Evolutionary conservation across 2,888 invertebrate species (phyloP).

Genomic region (Melanophora roralis): DNA sequence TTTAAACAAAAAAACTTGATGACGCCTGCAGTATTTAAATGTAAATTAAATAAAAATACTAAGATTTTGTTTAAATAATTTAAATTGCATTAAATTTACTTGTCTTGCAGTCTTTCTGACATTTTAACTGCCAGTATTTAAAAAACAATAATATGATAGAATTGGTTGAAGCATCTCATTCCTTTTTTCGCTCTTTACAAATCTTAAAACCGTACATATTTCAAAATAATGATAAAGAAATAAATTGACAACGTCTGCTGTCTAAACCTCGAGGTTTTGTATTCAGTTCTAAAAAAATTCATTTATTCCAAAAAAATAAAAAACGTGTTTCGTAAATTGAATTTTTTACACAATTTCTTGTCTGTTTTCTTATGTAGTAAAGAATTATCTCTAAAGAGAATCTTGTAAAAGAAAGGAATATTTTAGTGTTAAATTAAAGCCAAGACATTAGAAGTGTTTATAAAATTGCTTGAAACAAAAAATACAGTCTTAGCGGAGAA

Average conservation of each 20-base stretch:
- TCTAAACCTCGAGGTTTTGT: neutral
- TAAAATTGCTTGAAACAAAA: neutral
- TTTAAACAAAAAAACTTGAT: constrained; percentile 10
- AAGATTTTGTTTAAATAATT: neutral
- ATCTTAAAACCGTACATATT: neutral
- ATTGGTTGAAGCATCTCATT: neutral
- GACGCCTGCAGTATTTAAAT: neutral
- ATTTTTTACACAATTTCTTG: neutral
- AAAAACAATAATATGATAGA: neutral
- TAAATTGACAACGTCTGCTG: neutral
- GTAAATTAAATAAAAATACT: too few relatives aligned
- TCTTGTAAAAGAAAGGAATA: neutral
- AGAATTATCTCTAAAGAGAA: neutral
- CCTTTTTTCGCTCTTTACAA: neutral
- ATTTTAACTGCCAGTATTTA: neutral
- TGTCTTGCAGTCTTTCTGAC: neutral
- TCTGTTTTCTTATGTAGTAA: neutral
- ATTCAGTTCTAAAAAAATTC: neutral
- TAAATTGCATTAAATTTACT: neutral
- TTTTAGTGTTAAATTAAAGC: neutral
- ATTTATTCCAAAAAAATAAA: neutral
- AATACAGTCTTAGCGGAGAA: neutral
- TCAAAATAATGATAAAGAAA: neutral
- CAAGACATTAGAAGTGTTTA: neutral
- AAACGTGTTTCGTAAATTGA: neutral